These are phyloP conservation scores for Nomada fucata DNA, from an alignment of 2,888 invertebrate species.

Conservation along the genomic window DNA sequence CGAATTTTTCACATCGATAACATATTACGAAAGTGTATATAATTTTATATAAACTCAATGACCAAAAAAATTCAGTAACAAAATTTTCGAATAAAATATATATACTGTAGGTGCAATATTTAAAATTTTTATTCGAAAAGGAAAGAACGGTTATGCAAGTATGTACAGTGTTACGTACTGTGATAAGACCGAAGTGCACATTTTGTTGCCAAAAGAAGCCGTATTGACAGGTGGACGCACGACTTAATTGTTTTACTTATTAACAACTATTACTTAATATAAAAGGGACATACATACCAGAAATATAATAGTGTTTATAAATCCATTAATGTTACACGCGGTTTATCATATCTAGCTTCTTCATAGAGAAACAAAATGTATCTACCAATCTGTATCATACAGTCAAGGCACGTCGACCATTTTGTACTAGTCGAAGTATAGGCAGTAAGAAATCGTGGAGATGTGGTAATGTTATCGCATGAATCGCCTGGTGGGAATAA, in stretches of 20 bases:
- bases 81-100: not conserved
- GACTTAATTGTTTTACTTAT: slow-evolving; percentile 41
- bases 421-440: slow-evolving; percentile 72
- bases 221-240: slow-evolving; percentile 76
- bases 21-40: not conserved
- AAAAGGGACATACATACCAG: slow-evolving; percentile 61
- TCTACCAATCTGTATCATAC: slow-evolving; percentile 63
- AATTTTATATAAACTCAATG: not conserved
- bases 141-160: slow-evolving; percentile 43
- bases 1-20: not conserved
- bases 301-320: slow-evolving; percentile 41
- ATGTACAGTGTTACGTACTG: slow-evolving; percentile 54
- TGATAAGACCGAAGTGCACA: slow-evolving; percentile 63
- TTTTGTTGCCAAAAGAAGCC: slow-evolving; percentile 78
- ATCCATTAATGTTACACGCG: slow-evolving; percentile 62
- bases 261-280: slow-evolving; percentile 11
- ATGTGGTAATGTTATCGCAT: slow-evolving; percentile 38
- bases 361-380: slow-evolving; percentile 56
- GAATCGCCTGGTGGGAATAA: slow-evolving; percentile 37
- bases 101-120: not conserved
- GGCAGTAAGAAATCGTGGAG: slow-evolving; percentile 44
- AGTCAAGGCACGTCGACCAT: slow-evolving; percentile 78
- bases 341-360: slow-evolving; percentile 46
- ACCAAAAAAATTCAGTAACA: not conserved
- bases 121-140: not conserved